Evolutionary conservation across 1,140 invertebrate species (phyloP).

Genomic region (Procambarus virginalis): DNA sequence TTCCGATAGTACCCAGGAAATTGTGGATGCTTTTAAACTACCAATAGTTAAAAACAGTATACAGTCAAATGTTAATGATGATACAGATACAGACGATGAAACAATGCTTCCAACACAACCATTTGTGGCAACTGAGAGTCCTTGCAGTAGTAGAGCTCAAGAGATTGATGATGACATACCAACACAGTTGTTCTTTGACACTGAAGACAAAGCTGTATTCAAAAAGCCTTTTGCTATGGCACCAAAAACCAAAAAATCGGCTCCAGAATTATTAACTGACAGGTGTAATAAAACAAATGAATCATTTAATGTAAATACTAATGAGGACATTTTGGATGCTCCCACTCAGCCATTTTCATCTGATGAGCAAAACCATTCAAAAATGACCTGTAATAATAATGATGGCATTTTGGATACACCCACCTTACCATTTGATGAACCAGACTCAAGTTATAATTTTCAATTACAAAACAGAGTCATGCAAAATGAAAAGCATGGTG

Average conservation of each 20-base stretch:
- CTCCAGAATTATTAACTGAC: not conserved
- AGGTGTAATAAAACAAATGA: not conserved
- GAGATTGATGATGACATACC: constrained; percentile 30
- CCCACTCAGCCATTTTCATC: constrained; percentile 19
- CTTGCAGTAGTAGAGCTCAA: not conserved
- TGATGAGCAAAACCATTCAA: not conserved
- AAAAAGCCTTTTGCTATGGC: constrained; percentile 46
- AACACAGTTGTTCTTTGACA: constrained; percentile 40
- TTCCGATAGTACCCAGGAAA: constrained; percentile 20
- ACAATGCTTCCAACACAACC: constrained; percentile 10
- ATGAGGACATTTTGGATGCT: constrained; percentile 9
- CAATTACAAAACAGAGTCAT: not conserved
- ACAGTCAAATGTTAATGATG: not conserved
- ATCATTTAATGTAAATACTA: not conserved
- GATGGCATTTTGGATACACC: constrained; percentile 1
- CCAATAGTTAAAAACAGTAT: not conserved
- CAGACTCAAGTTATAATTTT: not conserved
- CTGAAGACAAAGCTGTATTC: constrained; percentile 28
- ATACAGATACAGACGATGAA: not conserved
- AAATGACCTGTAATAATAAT: not conserved
- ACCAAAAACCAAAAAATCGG: constrained; percentile 20
- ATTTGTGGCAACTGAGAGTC: constrained; percentile 4
- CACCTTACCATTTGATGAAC: constrained; percentile 1
- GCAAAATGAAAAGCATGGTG: not conserved
- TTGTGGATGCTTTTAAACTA: constrained; percentile 36